These are phyloP conservation scores for Alviniconcha strummeri DNA, from an alignment of 2,888 invertebrate genomes.

Conservation along the genomic window DNA sequence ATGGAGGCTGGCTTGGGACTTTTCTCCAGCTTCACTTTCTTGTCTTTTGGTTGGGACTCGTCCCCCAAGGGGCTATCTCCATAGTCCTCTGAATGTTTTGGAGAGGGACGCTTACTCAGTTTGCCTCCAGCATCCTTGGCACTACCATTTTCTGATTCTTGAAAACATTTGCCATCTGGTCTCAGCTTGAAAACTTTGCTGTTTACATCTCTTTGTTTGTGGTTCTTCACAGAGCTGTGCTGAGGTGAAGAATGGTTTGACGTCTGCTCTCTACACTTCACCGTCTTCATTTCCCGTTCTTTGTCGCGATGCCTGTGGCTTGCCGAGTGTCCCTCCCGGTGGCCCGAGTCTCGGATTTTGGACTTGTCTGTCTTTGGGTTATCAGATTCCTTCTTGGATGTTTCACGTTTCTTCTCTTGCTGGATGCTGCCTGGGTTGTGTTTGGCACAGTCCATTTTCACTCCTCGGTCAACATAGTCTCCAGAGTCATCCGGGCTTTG, in stretches of 20 bases:
- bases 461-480: constrained; percentile 9
- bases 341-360: not conserved
- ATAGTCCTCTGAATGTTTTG: no score
- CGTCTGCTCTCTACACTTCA: not conserved
- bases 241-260: not conserved
- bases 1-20: no score
- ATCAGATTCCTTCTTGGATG: not conserved
- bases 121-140: no score
- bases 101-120: no score
- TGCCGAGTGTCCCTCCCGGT: not conserved
- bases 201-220: constrained; percentile 2
- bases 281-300: not conserved
- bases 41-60: no score
- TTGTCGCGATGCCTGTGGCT: not conserved
- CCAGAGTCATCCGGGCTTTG: constrained; percentile 26
- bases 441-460: not conserved
- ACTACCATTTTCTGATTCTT: not conserved
- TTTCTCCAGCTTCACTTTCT: no score
- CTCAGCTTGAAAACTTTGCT: not conserved
- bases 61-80: no score
- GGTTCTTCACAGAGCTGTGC: not conserved
- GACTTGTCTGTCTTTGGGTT: no score
- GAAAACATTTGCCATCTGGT: constrained; percentile 19
- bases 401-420: not conserved
- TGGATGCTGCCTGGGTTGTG: constrained; percentile 14